Base-by-base conservation (phyloP, 1,140 invertebrate species). In the Euura lappo region DNA sequence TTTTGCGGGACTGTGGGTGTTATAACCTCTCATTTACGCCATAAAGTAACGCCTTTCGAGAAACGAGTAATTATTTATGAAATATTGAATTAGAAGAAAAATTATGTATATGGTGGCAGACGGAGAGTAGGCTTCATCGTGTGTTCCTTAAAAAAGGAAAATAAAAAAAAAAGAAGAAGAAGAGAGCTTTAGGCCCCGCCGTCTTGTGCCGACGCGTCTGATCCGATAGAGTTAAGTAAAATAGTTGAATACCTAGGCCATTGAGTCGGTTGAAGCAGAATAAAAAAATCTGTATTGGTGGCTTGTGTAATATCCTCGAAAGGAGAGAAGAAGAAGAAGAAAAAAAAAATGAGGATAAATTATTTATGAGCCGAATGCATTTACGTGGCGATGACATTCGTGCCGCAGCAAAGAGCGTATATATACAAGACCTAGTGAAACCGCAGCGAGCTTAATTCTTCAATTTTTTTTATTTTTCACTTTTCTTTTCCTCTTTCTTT, bases 401-500 rank as follows among this genome's bases (percentile, higher is more conserved):
- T 60, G 51, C 51, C 13, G 51, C 51, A n/a, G 51, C 13, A 3
- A n/a, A 28, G 28, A 28, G 28, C 28, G 1, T 28, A 28, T 28
- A 28, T 28, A 28, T 28, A 28, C 28, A 28, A 28, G 1, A 28
- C 28, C 28, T 28, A 28, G 28, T 28, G 28, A 28, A 28, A 28
- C 28, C 28, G 28, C 28, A 28, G 28, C 28, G 8, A n/a, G 51
- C 51, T 60, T n/a, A 60, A 60, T 60, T 60, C 51, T 60, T n/a
- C 6, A 8, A 4, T n/a, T 11, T 5, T 60, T 6, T 60, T 11
- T 2, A 60, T 60, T 60, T 67, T 70, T 44, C 60, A 64, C 78
- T 78, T 79, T n/a, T 42, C 7, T 68, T 8, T 68, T 68, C 28
- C 6, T 0, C 66, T 28, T 68, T 28, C 11, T 68, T 68, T 68